Conservation (phyloP, 2,888 invertebrate species). For the Aquatica leii region DNA sequence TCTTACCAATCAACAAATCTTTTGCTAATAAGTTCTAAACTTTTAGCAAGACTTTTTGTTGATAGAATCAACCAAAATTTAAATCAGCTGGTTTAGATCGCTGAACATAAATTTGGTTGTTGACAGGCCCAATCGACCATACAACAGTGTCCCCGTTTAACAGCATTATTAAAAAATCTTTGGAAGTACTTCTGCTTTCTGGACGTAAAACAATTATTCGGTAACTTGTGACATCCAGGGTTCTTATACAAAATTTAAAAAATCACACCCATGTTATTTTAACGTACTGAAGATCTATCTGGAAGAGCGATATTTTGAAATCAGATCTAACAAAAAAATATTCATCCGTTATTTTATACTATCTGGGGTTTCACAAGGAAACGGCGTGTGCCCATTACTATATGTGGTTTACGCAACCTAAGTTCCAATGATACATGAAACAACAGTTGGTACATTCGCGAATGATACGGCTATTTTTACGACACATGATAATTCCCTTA, state of each 20-base stretch:
- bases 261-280: no score
- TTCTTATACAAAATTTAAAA: no score
- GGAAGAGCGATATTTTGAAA: background rate
- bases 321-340: background rate
- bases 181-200: no score
- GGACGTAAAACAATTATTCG: no score
- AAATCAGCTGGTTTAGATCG: background rate
- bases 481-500: background rate
- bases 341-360: no score
- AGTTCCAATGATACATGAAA: background rate
- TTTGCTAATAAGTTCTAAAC: background rate
- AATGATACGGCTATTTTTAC: constrained; percentile 7
- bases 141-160: no score
- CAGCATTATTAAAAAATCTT: no score
- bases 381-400: no score
- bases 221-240: no score
- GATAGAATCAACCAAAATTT: background rate
- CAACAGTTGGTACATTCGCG: constrained; percentile 5
- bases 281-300: constrained; percentile 8
- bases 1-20: background rate
- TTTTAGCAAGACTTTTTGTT: background rate
- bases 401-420: constrained; percentile 4
- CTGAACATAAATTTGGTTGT: background rate
- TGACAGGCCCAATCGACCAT: background rate
- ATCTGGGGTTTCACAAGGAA: background rate